Percentiles rank a stretch among this genome's conserved stretches.
These are phyloP conservation scores for Esperia sulphurella DNA, from an alignment of 2,888 invertebrate genomes.

Conservation along the genomic window DNA sequence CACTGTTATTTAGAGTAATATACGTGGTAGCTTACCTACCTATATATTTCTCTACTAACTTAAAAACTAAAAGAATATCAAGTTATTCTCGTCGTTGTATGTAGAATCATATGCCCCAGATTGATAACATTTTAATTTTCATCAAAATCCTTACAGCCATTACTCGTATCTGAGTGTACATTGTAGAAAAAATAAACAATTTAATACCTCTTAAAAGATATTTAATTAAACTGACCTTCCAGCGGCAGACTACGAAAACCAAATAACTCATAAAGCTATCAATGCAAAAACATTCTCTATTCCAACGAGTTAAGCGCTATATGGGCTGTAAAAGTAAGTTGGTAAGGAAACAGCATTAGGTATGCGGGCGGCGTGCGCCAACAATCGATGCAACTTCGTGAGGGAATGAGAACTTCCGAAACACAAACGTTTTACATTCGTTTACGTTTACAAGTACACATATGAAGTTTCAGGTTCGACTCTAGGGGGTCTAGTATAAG, in stretches of 20 bases:
- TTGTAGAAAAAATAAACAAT: no score
- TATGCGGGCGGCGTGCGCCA: constrained; percentile 45
- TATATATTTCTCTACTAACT: no score
- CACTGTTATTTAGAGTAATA: no score
- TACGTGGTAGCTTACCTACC: no score
- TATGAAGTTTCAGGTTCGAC: neutral
- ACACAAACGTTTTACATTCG: constrained; percentile 10
- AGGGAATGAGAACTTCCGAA: constrained; percentile 40
- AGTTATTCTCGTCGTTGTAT: no score
- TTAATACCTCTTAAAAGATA: no score
- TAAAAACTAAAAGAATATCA: no score
- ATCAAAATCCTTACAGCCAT: no score
- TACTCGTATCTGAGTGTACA: no score
- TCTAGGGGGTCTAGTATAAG: no score
- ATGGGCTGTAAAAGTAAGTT: neutral
- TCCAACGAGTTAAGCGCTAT: constrained; percentile 10
- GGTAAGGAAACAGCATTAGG: constrained; percentile 28
- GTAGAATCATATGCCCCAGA: no score
- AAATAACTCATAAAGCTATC: neutral
- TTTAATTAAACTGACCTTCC: neutral
- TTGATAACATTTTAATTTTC: no score
- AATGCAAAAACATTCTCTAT: constrained; percentile 18
- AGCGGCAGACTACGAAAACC: constrained; percentile 3
- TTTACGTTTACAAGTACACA: neutral
- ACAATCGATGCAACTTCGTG: constrained; percentile 49